Evolutionary conservation across 1,140 invertebrate species (phyloP), one percentile per base, ranked within the genome.

Genomic region (Portunus trituberculatus): DNA sequence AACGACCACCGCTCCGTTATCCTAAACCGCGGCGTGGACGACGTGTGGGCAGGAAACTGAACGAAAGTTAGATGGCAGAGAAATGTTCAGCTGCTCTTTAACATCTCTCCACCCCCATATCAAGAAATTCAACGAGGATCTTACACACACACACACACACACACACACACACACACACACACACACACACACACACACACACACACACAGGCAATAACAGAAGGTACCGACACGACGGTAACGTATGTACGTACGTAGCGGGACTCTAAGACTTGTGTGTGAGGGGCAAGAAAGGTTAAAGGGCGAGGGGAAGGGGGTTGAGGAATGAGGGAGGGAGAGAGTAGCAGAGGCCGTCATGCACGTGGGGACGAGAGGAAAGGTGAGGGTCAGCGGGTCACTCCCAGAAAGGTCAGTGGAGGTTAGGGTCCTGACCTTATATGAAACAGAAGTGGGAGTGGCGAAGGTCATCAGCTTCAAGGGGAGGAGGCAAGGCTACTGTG

Each of bases 341-440:
- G 67, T 25, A n/a, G 20, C 20, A n/a, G 25, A n/a, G 67, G 25
- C 20, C 67, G 67, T 7, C 67, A 7, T 7, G 12, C 67, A 20
- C 67, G n/a, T 76, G 16, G 67, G 67, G 67, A 76, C 67, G 67
- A n/a, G 67, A 76, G 25, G 67, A 76, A 76, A 76, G 67, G 20
- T 76, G 67, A 76, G 67, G 67, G 67, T 76, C 67, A 76, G 67
- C 67, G n/a, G 67, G 67, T 76, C n/a, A 76, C 7, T 76, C 67
- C 59, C 59, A n/a, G n/a, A 76, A 76, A 76, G 67, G 67, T 76
- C 67, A 76, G 67, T 76, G 25, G 67, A 76, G 67, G 67, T n/a
- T 8, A 76, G 25, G 67, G 25, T 76, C 8, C n/a, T 76, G 67
- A 76, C 67, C 67, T 76, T 76, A 76, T 76, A 76, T 76, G 67